These are phyloP conservation scores for Bradypus variegatus DNA, from an alignment of 2,797 vertebrate species.

Conservation along the genomic window DNA sequence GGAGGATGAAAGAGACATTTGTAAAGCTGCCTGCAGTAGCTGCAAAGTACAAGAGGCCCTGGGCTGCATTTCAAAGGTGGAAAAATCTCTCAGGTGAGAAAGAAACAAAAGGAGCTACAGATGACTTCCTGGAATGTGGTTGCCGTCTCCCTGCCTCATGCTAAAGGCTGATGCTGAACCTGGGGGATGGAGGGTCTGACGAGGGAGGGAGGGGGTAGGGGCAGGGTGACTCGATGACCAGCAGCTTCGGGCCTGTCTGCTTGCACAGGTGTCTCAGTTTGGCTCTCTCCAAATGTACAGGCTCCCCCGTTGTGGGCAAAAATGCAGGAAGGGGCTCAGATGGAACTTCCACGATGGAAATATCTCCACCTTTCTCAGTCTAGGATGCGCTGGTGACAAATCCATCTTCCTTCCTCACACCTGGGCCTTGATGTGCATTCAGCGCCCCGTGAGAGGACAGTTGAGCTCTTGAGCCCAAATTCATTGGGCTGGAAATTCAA, in stretches of 20 bases:
- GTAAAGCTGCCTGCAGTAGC: neutral
- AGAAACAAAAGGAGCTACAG: neutral
- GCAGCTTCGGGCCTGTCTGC: neutral
- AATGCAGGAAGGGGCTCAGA: neutral
- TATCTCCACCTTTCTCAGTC: neutral
- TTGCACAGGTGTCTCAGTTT: neutral
- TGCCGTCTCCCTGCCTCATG: neutral
- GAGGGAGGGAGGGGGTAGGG: neutral
- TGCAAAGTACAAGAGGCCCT: neutral
- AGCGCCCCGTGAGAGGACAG: too few species aligned
- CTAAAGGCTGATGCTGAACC: neutral
- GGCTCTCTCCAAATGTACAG: neutral
- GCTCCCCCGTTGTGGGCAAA: neutral
- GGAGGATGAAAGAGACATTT: neutral
- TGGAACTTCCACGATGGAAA: neutral
- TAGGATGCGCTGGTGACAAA: neutral
- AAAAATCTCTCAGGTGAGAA: neutral
- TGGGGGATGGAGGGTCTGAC: neutral
- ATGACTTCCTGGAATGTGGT: neutral
- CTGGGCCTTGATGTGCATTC: neutral
- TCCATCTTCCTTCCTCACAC: neutral
- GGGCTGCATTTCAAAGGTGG: neutral
- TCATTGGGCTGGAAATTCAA: too few species aligned
- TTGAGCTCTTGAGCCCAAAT: too few species aligned
- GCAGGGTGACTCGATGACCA: too few species aligned